Base-by-base conservation (phyloP, 2,113 vertebrate genomes). In the Chaetura pelagica region DNA sequence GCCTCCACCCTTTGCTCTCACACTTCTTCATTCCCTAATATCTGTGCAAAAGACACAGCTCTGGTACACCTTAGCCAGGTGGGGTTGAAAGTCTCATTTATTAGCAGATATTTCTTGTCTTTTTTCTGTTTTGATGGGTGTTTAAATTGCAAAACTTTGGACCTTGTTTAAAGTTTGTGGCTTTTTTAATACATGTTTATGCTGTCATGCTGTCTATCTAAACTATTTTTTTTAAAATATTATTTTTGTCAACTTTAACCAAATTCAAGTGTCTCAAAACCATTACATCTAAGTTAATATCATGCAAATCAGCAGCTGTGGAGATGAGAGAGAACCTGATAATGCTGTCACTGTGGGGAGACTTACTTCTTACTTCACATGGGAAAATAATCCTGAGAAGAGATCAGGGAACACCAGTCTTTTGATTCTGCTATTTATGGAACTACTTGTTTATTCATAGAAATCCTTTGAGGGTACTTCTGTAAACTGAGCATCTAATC, bases 341-440 rank as follows among this genome's bases (percentile, higher is more conserved):
- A 79, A 42, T 17, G 63, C 63, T 94, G 4, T 58, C 32, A n/a
- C 38, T 51, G 6, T 15, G 59, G 19, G 27, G 59, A 88, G 55
- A n/a, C 34, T 88, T 42, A 74, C 55, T 46, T 46, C 26, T 90
- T 79, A 55, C 75, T 95, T 96, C 88, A 74, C 72, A 6, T 92
- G 94, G 95, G 90, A 96, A 96, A 93, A 85, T 58, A 85, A 86
- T 92, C 80, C 75, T 63, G 77, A 59, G 76, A 61, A 71, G 57
- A 49, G 44, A 92, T 79, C 83, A 77, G 76, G 71, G 85, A 90
- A 71, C 79, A 86, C 82, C 63, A 88, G 67, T 74, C 90, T 48
- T 96, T 85, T 40, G 46, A 38, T 80, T 90, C 71, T 63, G 35
- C 92, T 97, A 88, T 97, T 97, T 95, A 83, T 86, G 76, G 88